Evolutionary conservation across 2,888 invertebrate genomes (phyloP).

Genomic region (Lamellibrachia columna): DNA sequence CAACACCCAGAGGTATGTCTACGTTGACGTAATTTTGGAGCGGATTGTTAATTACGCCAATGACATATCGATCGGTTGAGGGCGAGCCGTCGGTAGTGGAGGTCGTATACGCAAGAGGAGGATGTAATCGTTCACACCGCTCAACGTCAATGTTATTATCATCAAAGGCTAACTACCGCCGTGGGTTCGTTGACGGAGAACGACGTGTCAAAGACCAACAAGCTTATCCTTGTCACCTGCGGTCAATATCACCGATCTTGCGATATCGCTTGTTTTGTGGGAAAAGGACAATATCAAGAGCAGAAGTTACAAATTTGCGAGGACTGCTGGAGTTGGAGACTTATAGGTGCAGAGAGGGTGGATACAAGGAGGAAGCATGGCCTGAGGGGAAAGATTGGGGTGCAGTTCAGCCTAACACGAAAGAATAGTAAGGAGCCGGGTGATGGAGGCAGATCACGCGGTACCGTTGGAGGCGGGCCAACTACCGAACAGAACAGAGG

Average conservation of each 20-base stretch:
- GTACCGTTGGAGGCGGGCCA: no score
- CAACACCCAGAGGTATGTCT: background rate
- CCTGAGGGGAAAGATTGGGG: no score
- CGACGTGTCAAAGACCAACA: background rate
- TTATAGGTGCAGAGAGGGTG: no score
- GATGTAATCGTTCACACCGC: background rate
- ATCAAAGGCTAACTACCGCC: background rate
- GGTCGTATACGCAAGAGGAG: background rate
- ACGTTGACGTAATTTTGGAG: background rate
- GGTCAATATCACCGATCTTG: background rate
- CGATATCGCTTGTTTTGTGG: no score
- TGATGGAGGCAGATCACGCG: no score
- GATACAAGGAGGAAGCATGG: no score
- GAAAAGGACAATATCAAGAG: no score
- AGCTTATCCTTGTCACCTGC: background rate
- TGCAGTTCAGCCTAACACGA: no score
- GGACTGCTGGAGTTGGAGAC: no score
- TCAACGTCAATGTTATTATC: background rate
- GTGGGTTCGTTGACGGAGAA: background rate
- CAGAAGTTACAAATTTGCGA: no score
- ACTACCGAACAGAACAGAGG: no score
- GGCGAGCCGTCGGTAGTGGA: background rate
- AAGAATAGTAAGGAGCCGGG: no score
- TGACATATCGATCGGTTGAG: background rate
- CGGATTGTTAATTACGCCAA: constrained; percentile 1